Conservation (phyloP, 2,888 invertebrate genomes). For the Onthophagus sagittarius region DNA sequence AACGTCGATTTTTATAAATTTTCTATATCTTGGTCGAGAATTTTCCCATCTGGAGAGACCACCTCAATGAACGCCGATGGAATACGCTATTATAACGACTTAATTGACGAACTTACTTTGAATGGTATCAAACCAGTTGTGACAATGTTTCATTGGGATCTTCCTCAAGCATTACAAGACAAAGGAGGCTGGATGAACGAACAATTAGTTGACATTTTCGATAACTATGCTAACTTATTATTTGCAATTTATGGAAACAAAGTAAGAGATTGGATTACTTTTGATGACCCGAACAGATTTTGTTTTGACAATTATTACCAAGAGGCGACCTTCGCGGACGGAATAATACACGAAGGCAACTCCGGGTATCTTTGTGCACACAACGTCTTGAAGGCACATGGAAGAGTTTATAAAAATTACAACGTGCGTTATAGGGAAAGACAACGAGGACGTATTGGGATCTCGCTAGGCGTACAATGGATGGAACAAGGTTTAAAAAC, state of each 20-base stretch:
- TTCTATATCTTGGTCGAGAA: slow-evolving; percentile 65
- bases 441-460: slow-evolving; percentile 50
- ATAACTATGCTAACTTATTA: slow-evolving; percentile 54
- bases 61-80: slow-evolving; percentile 58
- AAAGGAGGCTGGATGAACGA: slow-evolving; percentile 65
- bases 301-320: slow-evolving; percentile 36
- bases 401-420: slow-evolving; percentile 58
- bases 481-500: slow-evolving; percentile 53
- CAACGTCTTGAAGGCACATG: slow-evolving; percentile 63
- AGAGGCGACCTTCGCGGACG: slow-evolving; percentile 38
- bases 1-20: slow-evolving; percentile 58
- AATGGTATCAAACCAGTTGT: slow-evolving; percentile 57
- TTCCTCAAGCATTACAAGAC: slow-evolving; percentile 56
- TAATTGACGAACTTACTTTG: slow-evolving; percentile 55
- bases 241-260: no score
- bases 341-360: slow-evolving; percentile 49
- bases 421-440: slow-evolving; percentile 48
- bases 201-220: slow-evolving; percentile 55
- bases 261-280: slow-evolving; percentile 24
- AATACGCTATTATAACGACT: slow-evolving; percentile 59
- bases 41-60: slow-evolving; percentile 57
- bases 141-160: slow-evolving; percentile 64
- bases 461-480: slow-evolving; percentile 56
- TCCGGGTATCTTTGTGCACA: slow-evolving; percentile 61
- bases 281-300: slow-evolving; percentile 31